Conservation (phyloP, 2,113 vertebrate species). For the Brachyistius frenatus region DNA sequence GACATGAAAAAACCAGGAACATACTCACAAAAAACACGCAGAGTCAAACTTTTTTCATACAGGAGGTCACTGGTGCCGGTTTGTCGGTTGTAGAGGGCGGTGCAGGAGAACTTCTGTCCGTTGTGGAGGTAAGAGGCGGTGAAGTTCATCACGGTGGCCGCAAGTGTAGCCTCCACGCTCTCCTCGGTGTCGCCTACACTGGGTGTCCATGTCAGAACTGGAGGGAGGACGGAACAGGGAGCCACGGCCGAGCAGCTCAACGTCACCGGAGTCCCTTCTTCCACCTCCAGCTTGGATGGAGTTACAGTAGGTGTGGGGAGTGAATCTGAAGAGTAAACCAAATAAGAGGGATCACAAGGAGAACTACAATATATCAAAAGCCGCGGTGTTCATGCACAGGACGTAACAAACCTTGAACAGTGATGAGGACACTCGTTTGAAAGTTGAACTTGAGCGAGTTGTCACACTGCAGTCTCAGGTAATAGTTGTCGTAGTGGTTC, state of each 20-base stretch:
- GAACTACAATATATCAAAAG: neutral
- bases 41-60: conserved; percentile 30
- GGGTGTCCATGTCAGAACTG: conserved; percentile 71
- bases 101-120: conserved; percentile 59
- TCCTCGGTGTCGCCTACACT: conserved; percentile 50
- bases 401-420: conserved; percentile 39
- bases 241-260: conserved; percentile 65
- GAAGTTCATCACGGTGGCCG: conserved; percentile 70
- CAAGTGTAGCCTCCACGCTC: neutral
- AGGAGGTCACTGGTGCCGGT: conserved; percentile 29
- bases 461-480: conserved; percentile 73
- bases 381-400: neutral
- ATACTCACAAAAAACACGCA: conserved; percentile 72
- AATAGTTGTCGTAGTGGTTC: conserved; percentile 44
- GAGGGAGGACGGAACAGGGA: conserved; percentile 67
- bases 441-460: conserved; percentile 62
- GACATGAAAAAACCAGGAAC: neutral
- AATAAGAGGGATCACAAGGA: neutral
- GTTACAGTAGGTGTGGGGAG: conserved; percentile 53
- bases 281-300: conserved; percentile 53
- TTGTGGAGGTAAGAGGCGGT: conserved; percentile 70
- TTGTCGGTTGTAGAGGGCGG: conserved; percentile 55
- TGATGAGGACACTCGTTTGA: conserved; percentile 23
- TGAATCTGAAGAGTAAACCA: conserved; percentile 51
- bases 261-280: conserved; percentile 64